These are phyloP conservation scores for Liodrosophila aerea DNA, from an alignment of 2,888 invertebrate species.

Conservation along the genomic window DNA sequence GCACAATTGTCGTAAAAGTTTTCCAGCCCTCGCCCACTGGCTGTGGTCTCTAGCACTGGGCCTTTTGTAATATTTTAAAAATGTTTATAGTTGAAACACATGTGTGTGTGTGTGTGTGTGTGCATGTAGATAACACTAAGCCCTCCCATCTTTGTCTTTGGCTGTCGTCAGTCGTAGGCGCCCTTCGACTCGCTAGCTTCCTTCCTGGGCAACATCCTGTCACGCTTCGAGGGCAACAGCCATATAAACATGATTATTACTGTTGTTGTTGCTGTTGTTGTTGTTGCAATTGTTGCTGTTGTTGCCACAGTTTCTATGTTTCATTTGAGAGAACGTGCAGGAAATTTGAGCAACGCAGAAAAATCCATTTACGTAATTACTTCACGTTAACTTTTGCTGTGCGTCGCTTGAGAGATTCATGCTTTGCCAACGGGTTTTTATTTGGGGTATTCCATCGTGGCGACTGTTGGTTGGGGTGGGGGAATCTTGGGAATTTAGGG, in stretches of 20 bases:
- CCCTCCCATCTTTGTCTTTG: no score
- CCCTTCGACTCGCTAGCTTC: constrained; percentile 62
- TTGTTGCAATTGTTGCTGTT: constrained; percentile 27
- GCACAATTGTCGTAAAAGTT: constrained; percentile 58
- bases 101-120: constrained; percentile 35
- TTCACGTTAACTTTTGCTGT: constrained; percentile 68
- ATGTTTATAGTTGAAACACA: constrained; percentile 62
- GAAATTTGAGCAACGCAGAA: constrained; percentile 73
- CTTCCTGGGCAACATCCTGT: constrained; percentile 74
- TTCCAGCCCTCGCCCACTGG: background rate
- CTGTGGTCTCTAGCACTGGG: constrained; percentile 1
- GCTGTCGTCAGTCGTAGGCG: constrained; percentile 31
- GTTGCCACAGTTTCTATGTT: constrained; percentile 37
- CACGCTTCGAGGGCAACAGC: constrained; percentile 64
- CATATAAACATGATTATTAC: constrained; percentile 65
- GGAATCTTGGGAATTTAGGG: constrained; percentile 25
- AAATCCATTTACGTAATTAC: constrained; percentile 79
- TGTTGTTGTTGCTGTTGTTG: constrained; percentile 13
- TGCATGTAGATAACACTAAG: no score
- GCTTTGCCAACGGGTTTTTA: background rate
- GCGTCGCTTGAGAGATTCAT: constrained; percentile 18
- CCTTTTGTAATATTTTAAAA: constrained; percentile 56
- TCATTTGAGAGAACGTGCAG: constrained; percentile 63
- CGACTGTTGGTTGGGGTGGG: constrained; percentile 11
- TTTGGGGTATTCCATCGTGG: no score